Percentiles rank a stretch among this genome's conserved stretches.
phyloP scores from a whole-genome alignment of 2,888 invertebrate species.

The Plebejus melissa region DNA sequence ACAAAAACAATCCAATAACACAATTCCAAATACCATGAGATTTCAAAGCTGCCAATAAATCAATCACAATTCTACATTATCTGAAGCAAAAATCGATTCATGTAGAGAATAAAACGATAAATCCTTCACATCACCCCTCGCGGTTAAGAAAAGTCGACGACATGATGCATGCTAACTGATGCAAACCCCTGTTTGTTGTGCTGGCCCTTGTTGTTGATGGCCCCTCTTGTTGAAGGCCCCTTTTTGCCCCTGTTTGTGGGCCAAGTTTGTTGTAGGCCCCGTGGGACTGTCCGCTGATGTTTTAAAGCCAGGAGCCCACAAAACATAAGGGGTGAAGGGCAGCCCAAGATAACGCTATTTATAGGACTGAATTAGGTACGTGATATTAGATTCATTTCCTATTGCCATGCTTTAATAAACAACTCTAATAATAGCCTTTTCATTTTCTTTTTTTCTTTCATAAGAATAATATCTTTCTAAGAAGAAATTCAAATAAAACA shows the following conservation, averaged over 20 bases:
- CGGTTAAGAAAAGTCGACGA: constrained; percentile 9
- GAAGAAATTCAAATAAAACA: background rate
- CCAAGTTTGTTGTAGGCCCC: constrained; percentile 1
- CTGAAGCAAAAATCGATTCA: background rate
- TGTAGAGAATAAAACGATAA: background rate
- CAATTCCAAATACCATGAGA: background rate
- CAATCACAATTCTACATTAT: background rate
- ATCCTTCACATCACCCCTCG: background rate
- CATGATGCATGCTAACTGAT: background rate
- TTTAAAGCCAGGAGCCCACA: background rate
- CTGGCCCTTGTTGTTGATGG: background rate
- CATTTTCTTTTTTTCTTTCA: too few species aligned
- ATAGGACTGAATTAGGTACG: too few species aligned
- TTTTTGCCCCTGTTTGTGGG: background rate
- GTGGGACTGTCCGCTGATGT: constrained; percentile 9
- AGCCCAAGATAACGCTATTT: too few species aligned
- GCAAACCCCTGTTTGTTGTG: constrained; percentile 1
- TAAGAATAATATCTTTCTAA: too few species aligned
- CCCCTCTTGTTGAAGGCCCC: background rate
- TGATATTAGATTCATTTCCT: too few species aligned
- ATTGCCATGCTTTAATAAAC: too few species aligned
- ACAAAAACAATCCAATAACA: background rate
- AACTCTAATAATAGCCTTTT: too few species aligned
- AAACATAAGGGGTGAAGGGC: background rate
- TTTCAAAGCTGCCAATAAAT: background rate